Evolutionary conservation across 2,888 invertebrate species (phyloP), one percentile per base, ranked within the genome.

Genomic region (Stenurella melanura): DNA sequence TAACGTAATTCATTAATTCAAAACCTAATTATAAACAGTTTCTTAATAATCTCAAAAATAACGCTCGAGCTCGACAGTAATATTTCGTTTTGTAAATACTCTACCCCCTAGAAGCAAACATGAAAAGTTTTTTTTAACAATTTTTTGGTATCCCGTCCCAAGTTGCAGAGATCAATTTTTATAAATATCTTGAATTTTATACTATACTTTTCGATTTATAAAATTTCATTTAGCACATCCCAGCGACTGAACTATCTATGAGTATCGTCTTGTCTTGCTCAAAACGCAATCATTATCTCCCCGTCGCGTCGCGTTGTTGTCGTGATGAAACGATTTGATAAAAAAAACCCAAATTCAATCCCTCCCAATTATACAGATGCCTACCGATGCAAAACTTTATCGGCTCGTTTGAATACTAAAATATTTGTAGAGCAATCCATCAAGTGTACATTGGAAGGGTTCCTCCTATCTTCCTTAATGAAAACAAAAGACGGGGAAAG

Each of bases 381-480:
- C 86, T 84, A 82, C 82, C 81, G 82, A 83, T 82, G 84, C 80
- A 81, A 81, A 86, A 85, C 84, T 87, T 86, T 83, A 85, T 83
- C 85, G 84, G 84, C 79, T 83, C 85, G 85, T 85, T 86, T 86
- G 86, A 87, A 87, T 86, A 85, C 86, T 87, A 87, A 87, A 87
- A 87, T 87, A 87, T 87, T 87, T 87, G 87, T 85, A 83, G 82
- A 86, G 86, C 86, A 86, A 87, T 87, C 87, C 85, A 87, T 87
- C 87, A 87, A 87, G 85, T 83, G 83, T 75, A 81, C 81, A 78
- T 77, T 74, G 79, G 79, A 81, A 80, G 79, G 76, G 72, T 79
- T 77, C 81, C 76, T 70, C 68, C 63, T 68, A 63, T 60, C 66
- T 66, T 66, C 68, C 72, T 78, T 78, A 76, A 74, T 73, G 80